A percentile compares a stretch with the other conserved stretches of the same genome.
Evolutionary conservation across 2,113 vertebrate species (phyloP).

Genomic region (Mirza zaza): DNA sequence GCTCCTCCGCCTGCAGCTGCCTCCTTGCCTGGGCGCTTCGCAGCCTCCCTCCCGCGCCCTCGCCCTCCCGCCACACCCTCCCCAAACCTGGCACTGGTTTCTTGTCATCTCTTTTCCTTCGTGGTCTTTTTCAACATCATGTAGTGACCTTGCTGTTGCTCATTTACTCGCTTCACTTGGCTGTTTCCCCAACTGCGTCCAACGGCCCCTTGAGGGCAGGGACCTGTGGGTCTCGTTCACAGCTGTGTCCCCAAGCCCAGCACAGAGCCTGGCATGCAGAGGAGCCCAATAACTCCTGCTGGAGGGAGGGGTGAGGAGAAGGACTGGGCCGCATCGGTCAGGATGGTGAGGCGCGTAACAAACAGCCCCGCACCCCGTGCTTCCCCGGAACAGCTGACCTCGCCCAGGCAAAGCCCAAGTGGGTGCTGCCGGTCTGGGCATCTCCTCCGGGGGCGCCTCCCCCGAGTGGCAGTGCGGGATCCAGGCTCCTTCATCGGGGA

Average conservation of each 20-base stretch:
- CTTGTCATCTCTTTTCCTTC: too few species aligned
- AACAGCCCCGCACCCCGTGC: not conserved
- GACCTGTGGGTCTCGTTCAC: not conserved
- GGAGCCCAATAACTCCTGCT: not conserved
- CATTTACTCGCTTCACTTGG: not conserved
- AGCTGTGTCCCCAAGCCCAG: not conserved
- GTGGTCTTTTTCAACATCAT: not conserved
- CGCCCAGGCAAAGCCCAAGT: not conserved
- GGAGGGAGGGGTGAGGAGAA: not conserved
- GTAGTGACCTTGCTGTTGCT: too few species aligned
- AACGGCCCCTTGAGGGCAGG: not conserved
- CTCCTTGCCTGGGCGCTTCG: not conserved
- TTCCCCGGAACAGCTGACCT: not conserved
- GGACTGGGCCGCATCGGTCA: accelerated
- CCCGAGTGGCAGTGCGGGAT: not conserved
- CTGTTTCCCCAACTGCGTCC: accelerated
- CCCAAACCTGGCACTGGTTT: not conserved
- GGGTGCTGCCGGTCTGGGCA: not conserved
- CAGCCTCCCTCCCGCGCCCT: too few species aligned
- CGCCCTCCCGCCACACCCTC: accelerated
- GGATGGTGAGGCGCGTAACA: not conserved
- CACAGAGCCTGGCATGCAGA: not conserved
- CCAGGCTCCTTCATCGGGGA: too few species aligned
- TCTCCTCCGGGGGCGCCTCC: not conserved
- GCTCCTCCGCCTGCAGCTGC: accelerated